Evolutionary conservation across 2,888 invertebrate genomes (phyloP).

Genomic region (Diplolepis rosae): DNA sequence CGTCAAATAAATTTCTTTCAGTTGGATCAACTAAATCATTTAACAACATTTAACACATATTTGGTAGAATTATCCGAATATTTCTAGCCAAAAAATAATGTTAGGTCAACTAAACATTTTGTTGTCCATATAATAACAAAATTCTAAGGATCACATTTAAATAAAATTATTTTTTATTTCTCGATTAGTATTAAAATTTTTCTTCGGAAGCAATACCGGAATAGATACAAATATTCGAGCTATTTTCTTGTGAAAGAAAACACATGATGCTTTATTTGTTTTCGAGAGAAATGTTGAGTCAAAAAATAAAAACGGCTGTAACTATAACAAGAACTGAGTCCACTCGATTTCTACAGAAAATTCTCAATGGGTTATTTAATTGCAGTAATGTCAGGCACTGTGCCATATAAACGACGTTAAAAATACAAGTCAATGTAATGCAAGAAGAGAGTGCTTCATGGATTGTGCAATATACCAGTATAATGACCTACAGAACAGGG

Average conservation of each 20-base stretch:
- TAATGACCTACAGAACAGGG: background rate
- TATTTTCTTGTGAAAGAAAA: background rate
- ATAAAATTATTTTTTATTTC: no score
- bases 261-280: background rate
- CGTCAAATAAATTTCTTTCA: no score
- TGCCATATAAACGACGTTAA: background rate
- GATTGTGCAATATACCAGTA: conserved; percentile 13
- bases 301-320: background rate
- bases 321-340: background rate
- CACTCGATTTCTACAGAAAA: background rate
- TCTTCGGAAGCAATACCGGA: no score
- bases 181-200: no score
- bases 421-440: background rate
- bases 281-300: background rate
- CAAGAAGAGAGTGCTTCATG: background rate
- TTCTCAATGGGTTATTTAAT: background rate
- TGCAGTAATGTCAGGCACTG: background rate
- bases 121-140: no score
- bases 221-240: no score
- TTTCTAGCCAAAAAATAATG: no score
- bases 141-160: no score
- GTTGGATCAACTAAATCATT: no score
- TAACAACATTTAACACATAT: no score
- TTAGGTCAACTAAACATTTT: no score
- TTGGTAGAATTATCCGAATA: no score